Percentiles rank a stretch among this genome's conserved stretches.
Evolutionary conservation across 2,888 invertebrate genomes (phyloP).

Genomic region (Dilophus febrilis): DNA sequence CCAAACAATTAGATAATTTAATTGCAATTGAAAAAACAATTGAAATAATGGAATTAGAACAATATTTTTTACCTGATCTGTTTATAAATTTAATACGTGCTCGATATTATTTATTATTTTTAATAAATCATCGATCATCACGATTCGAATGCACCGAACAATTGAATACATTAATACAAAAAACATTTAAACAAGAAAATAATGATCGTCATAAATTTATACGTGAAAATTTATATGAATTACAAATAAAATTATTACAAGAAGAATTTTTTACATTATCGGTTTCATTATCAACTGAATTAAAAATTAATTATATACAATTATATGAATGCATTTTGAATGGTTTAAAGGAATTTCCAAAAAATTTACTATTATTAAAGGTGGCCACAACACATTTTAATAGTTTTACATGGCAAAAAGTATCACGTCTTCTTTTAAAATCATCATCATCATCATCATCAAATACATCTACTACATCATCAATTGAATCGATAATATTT

Average conservation of each 20-base stretch:
- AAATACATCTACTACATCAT: too few species aligned
- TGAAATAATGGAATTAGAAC: slow-evolving; percentile 18
- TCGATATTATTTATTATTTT: slow-evolving; percentile 16
- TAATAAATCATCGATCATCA: slow-evolving; percentile 14
- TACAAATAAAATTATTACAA: slow-evolving; percentile 21
- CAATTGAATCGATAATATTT: slow-evolving; percentile 32
- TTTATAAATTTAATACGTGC: slow-evolving; percentile 18
- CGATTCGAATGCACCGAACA: slow-evolving; percentile 16
- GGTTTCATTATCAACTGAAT: neutral
- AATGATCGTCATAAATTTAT: slow-evolving; percentile 17
- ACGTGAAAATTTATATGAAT: slow-evolving; percentile 31
- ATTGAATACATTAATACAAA: too few species aligned
- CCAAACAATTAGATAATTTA: slow-evolving; percentile 13
- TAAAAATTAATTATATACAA: slow-evolving; percentile 13
- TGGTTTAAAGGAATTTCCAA: slow-evolving; percentile 35
- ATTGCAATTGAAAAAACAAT: slow-evolving; percentile 16
- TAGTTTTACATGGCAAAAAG: slow-evolving; percentile 34
- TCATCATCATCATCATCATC: slow-evolving; percentile 31
- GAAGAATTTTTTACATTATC: too few species aligned
- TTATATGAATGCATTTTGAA: slow-evolving; percentile 27
- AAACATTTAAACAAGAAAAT: slow-evolving; percentile 12
- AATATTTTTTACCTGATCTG: slow-evolving; percentile 21
- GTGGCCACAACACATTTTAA: slow-evolving; percentile 22
- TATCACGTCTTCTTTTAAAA: slow-evolving; percentile 29
- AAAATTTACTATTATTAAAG: slow-evolving; percentile 39